Base-by-base conservation (phyloP, 1,140 invertebrate genomes). In the Microplitis mediator region DNA sequence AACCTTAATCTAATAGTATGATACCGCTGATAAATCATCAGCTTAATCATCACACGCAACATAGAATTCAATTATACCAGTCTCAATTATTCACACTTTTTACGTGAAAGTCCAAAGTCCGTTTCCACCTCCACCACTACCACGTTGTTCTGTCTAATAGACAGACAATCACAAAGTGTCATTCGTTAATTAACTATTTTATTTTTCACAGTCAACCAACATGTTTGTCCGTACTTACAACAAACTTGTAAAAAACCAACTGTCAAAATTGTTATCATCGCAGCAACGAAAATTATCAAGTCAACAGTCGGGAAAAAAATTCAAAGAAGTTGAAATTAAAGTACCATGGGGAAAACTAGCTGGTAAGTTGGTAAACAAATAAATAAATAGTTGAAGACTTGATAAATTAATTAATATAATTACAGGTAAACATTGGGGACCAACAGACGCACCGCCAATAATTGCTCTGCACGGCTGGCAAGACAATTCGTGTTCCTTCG, bases 401-500 rank as follows among this genome's bases (percentile, higher is more conserved):
- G 16, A 58, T 34, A 36, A 54, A 14, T 36, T 69, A 68, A 45
- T 36, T 69, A 68, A 45, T 39, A 4, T 69, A 56, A 62, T 70
- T 72, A 11, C 74, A 83, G 87, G 80, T 8, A 94, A 93, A 86
- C 87, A 90, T 83, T 95, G 92, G 90, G 91, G 91, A 9, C 88
- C 88, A 3, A 87, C 88, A 58, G 83, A 91, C 72, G 85, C 88
- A 6, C 84, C 89, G 54, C 93, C 93, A 0, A 89, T 94, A 61
- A 77, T 95, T 13, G 89, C 90, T 0, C 76, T 95, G 52, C 94
- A 95, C 80, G 94, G 93, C 1, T 94, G 92, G 92, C 78, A 92
- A 83, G 92, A 93, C 76, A 94, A 94, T 82, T 91, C 92, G 11
- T 92, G 90, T 3, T 91, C 91, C 1, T 95, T 93, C 85, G 92